Evolutionary conservation across 2,888 invertebrate genomes (phyloP).

Genomic region (Caenorhabditis uteleia): DNA sequence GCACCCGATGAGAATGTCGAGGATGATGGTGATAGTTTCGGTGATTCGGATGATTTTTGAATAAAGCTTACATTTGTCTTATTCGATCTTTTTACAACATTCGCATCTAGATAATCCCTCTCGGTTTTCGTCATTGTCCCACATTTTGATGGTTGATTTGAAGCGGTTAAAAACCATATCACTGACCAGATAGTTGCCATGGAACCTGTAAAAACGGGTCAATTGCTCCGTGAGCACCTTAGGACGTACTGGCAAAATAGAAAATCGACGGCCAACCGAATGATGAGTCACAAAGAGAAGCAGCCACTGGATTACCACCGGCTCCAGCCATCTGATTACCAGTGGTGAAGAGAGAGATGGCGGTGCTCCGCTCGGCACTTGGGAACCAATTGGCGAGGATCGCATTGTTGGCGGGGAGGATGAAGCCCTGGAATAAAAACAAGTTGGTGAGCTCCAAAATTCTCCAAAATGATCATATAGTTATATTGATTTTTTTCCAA

Average conservation of each 20-base stretch:
- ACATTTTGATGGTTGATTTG: constrained; percentile 48
- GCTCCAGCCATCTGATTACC: constrained; percentile 56
- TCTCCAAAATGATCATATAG: neutral
- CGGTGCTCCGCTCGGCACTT: constrained; percentile 52
- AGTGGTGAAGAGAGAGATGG: constrained; percentile 55
- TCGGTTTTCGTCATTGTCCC: constrained; percentile 47
- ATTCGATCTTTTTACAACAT: constrained; percentile 35
- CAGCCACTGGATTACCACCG: constrained; percentile 55
- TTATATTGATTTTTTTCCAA: neutral
- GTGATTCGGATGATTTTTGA: neutral
- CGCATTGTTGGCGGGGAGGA: constrained; percentile 58
- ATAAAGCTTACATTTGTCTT: constrained; percentile 22
- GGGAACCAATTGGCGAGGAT: constrained; percentile 63
- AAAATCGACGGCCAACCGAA: constrained; percentile 59
- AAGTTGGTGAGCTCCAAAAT: neutral
- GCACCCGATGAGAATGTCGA: neutral
- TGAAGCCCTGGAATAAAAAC: constrained; percentile 45
- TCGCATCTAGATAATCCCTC: constrained; percentile 39
- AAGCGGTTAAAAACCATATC: constrained; percentile 33
- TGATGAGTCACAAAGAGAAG: constrained; percentile 49
- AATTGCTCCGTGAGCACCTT: neutral
- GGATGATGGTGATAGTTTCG: neutral
- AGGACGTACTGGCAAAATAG: constrained; percentile 50
- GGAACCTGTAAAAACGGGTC: constrained; percentile 25
- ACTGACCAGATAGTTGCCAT: constrained; percentile 38